Evolutionary conservation across 2,888 invertebrate species (phyloP).

Genomic region (Dyspetes luteomarginatus): DNA sequence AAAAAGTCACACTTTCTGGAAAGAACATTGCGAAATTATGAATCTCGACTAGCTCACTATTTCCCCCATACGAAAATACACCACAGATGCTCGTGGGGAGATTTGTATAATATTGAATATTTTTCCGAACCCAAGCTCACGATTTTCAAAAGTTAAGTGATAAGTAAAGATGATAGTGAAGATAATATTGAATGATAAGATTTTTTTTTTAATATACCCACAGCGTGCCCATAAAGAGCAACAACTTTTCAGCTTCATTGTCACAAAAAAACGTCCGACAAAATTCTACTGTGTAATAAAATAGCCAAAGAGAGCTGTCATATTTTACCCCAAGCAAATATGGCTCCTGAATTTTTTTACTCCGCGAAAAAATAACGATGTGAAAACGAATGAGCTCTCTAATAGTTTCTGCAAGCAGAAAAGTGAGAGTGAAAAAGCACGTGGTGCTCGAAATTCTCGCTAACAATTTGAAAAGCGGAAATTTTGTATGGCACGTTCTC

Average conservation of each 20-base stretch:
- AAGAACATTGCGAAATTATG: slow-evolving; percentile 32
- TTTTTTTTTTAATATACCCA: neutral
- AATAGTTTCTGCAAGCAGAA: slow-evolving; percentile 44
- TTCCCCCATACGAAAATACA: slow-evolving; percentile 4
- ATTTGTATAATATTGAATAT: slow-evolving; percentile 4
- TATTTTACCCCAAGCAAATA: neutral
- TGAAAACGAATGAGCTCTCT: slow-evolving; percentile 9
- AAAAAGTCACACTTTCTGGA: slow-evolving; percentile 30
- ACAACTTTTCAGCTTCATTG: neutral
- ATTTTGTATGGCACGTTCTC: neutral
- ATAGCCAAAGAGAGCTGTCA: neutral
- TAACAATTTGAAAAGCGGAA: slow-evolving; percentile 52
- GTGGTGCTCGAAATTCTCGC: neutral
- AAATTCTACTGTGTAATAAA: neutral
- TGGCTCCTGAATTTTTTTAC: neutral
- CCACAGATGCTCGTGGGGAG: slow-evolving; percentile 5
- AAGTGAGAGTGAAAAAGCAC: slow-evolving; percentile 57
- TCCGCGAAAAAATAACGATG: slow-evolving; percentile 28
- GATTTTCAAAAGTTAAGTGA: neutral
- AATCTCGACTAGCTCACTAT: neutral
- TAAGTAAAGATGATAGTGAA: too few species aligned
- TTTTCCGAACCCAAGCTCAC: neutral
- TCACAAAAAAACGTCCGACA: neutral
- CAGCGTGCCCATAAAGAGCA: neutral
- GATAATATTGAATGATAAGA: neutral